These are phyloP conservation scores for Drosophila teissieri DNA, from an alignment of 1,140 invertebrate species.

Conservation along the genomic window DNA sequence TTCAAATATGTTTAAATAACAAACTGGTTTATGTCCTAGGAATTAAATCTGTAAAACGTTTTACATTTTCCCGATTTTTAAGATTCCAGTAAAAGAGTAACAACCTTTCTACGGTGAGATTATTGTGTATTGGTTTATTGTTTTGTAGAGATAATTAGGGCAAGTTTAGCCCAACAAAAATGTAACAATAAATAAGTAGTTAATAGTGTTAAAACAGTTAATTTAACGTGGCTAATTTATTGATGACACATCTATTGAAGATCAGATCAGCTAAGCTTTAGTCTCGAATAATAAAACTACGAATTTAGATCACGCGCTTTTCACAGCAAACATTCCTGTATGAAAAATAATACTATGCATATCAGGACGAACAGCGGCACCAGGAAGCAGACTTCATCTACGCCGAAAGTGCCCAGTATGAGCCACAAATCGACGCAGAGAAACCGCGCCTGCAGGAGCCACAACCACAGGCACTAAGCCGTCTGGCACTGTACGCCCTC, in stretches of 20 bases:
- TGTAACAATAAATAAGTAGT: slow-evolving; percentile 12
- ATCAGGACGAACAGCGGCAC: slow-evolving; percentile 70
- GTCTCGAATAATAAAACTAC: slow-evolving; percentile 28
- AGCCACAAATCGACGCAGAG: slow-evolving; percentile 56
- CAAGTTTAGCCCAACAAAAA: slow-evolving; percentile 3
- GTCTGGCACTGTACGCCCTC: slow-evolving; percentile 79
- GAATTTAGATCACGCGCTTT: slow-evolving; percentile 63
- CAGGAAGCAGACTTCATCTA: slow-evolving; percentile 69
- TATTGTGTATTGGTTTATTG: slow-evolving; percentile 16
- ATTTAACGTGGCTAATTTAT: slow-evolving; percentile 38
- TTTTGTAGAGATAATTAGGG: slow-evolving; percentile 4
- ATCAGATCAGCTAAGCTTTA: slow-evolving; percentile 50
- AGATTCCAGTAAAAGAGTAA: background rate
- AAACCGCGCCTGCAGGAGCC: slow-evolving; percentile 61
- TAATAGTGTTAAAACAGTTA: slow-evolving; percentile 10
- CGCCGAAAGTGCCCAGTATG: slow-evolving; percentile 52
- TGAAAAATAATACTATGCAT: slow-evolving; percentile 77
- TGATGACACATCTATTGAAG: slow-evolving; percentile 23
- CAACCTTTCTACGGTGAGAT: slow-evolving; percentile 15
- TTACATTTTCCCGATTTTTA: too few relatives aligned
- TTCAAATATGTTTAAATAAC: too few relatives aligned
- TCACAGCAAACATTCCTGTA: slow-evolving; percentile 77
- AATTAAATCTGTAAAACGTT: too few relatives aligned
- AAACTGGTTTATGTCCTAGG: too few relatives aligned
- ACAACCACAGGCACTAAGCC: slow-evolving; percentile 71